phyloP scores from a whole-genome alignment of 2,113 vertebrate species.

The Buteo buteo region DNA sequence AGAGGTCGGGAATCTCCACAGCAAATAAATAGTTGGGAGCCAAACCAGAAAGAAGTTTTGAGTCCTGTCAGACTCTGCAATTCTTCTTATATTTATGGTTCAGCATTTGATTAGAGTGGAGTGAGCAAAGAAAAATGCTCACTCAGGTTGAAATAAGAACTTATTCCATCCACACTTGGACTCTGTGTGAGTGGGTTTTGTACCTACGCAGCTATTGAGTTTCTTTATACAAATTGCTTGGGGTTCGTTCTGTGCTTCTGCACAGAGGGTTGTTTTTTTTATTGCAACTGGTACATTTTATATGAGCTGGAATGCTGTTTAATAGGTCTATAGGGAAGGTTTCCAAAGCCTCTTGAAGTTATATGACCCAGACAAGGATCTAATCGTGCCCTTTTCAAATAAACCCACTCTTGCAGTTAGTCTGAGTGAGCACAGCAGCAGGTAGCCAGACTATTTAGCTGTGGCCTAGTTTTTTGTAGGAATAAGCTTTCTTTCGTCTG shows the following conservation, averaged over 20 bases:
- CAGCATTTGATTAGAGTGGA: not conserved
- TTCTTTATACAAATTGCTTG: not conserved
- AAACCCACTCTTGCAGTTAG: not conserved
- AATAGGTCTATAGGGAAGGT: not conserved
- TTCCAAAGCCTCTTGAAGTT: not conserved
- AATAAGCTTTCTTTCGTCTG: not conserved
- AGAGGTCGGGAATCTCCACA: not conserved
- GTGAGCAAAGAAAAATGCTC: not conserved
- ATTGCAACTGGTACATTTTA: not conserved
- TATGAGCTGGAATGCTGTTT: not conserved
- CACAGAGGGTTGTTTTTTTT: not conserved
- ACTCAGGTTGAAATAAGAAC: not conserved
- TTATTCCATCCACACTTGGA: not conserved
- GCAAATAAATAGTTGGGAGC: not conserved
- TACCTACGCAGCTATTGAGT: not conserved
- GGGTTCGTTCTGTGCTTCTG: not conserved
- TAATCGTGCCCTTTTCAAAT: not conserved
- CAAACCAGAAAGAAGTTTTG: not conserved
- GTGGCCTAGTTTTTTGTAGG: not conserved
- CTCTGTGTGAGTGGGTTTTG: not conserved
- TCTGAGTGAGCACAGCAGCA: slow-evolving; percentile 8
- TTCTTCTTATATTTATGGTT: not conserved
- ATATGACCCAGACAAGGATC: not conserved
- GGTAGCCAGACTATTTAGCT: not conserved
- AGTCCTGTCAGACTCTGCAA: not conserved